These are phyloP conservation scores for Intellagama lesueurii DNA, from an alignment of 2,797 vertebrate species.

Conservation along the genomic window DNA sequence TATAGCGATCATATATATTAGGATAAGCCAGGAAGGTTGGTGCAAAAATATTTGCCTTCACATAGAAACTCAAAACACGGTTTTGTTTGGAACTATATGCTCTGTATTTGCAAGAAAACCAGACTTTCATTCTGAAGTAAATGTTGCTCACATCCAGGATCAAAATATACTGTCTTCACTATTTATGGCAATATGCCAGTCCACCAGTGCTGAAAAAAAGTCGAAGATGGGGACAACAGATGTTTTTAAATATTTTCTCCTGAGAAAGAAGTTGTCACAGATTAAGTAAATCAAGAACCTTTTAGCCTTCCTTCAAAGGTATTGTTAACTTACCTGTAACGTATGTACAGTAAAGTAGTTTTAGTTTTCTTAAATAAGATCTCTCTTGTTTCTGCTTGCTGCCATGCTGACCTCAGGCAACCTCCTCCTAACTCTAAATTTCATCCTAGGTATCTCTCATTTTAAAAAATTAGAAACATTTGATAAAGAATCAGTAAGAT, in stretches of 20 bases:
- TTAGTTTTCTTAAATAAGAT: slow-evolving; percentile 9
- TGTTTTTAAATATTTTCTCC: neutral
- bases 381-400: neutral
- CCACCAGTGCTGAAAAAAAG: neutral
- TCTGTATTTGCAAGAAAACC: accelerated
- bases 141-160: neutral
- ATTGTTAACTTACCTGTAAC: neutral
- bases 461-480: neutral
- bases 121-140: neutral
- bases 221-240: neutral
- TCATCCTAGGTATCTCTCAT: neutral
- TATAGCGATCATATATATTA: neutral
- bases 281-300: neutral
- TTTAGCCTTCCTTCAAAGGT: neutral
- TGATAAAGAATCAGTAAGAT: neutral
- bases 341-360: neutral
- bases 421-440: neutral
- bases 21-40: neutral
- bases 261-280: neutral
- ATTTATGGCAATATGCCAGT: neutral
- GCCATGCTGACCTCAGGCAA: neutral
- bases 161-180: slow-evolving; percentile 26
- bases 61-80: neutral
- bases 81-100: neutral
- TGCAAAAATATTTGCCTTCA: neutral